Conservation (phyloP, 2,797 vertebrate species). For the Mormyrus proboscirostris region DNA sequence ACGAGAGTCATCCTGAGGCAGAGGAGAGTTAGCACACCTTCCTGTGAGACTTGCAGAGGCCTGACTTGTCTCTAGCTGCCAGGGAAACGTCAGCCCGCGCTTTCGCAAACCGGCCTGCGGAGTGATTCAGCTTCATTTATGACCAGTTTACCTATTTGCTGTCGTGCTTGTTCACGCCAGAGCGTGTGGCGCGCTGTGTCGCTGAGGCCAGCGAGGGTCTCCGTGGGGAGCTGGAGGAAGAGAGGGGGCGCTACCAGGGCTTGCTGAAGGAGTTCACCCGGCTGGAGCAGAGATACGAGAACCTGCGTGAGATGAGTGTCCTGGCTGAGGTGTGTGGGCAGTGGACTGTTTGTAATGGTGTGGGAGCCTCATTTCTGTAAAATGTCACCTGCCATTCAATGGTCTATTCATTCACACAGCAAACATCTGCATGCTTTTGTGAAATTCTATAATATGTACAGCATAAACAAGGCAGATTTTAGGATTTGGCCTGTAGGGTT, state of each 20-base stretch:
- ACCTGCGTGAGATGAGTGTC: conserved; percentile 65
- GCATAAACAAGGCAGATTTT: not conserved
- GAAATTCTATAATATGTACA: not conserved
- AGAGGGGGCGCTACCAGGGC: conserved; percentile 65
- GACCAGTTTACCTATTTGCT: not conserved
- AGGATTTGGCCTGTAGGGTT: not conserved
- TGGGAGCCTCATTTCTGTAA: not conserved
- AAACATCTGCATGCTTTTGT: not conserved
- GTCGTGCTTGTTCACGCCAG: conserved; percentile 30
- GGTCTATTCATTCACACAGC: not conserved
- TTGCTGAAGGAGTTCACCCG: conserved; percentile 67
- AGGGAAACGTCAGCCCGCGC: not conserved
- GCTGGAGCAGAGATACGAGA: conserved; percentile 71
- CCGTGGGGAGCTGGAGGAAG: conserved; percentile 63
- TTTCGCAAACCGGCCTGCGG: not conserved
- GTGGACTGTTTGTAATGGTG: not conserved
- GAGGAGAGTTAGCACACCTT: not conserved
- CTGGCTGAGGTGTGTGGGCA: conserved; percentile 47
- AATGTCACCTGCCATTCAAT: not conserved
- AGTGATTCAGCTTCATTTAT: not conserved
- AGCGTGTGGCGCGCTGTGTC: conserved; percentile 43
- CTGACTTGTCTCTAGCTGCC: not conserved
- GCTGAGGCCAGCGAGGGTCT: conserved; percentile 44
- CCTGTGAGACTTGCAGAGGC: not conserved
- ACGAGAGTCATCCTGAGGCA: not conserved